phyloP scores from a whole-genome alignment of 2,888 invertebrate genomes.

The Sepiola atlantica region DNA sequence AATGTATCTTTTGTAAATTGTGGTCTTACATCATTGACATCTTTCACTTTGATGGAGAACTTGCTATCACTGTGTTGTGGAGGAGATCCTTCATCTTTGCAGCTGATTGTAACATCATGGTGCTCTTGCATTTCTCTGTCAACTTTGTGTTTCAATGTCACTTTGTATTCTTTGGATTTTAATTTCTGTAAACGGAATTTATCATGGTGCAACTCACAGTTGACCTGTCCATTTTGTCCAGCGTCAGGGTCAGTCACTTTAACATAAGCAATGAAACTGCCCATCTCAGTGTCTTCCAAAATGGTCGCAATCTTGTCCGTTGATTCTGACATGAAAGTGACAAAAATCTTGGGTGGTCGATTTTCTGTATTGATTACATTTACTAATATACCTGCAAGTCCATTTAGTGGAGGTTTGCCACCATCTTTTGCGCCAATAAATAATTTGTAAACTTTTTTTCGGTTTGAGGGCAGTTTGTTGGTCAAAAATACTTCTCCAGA shows the following conservation, averaged over 20 bases:
- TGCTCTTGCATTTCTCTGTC: constrained; percentile 54
- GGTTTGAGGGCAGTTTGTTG: too few relatives aligned
- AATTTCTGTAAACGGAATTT: constrained; percentile 52
- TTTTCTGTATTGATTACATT: constrained; percentile 84
- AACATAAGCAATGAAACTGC: constrained; percentile 94
- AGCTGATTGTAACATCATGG: too few relatives aligned
- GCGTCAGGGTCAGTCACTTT: constrained; percentile 68
- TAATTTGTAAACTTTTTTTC: too few relatives aligned
- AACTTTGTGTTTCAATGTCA: constrained; percentile 49
- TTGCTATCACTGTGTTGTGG: too few relatives aligned
- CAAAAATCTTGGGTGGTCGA: constrained; percentile 78
- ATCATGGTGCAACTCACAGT: constrained; percentile 60
- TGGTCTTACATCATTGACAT: too few relatives aligned
- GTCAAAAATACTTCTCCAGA: too few relatives aligned
- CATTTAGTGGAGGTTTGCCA: constrained; percentile 57
- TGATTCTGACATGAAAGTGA: constrained; percentile 69
- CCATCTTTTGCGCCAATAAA: too few relatives aligned
- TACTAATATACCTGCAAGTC: constrained; percentile 78
- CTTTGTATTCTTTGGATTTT: constrained; percentile 53
- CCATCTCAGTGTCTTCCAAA: constrained; percentile 83
- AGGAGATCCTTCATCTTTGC: too few relatives aligned
- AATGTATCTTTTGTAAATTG: too few relatives aligned
- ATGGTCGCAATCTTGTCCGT: constrained; percentile 59
- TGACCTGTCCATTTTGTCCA: constrained; percentile 64
- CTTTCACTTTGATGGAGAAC: too few relatives aligned